Evolutionary conservation across 2,888 invertebrate species (phyloP).

Genomic region (Xestia sexstrigata): DNA sequence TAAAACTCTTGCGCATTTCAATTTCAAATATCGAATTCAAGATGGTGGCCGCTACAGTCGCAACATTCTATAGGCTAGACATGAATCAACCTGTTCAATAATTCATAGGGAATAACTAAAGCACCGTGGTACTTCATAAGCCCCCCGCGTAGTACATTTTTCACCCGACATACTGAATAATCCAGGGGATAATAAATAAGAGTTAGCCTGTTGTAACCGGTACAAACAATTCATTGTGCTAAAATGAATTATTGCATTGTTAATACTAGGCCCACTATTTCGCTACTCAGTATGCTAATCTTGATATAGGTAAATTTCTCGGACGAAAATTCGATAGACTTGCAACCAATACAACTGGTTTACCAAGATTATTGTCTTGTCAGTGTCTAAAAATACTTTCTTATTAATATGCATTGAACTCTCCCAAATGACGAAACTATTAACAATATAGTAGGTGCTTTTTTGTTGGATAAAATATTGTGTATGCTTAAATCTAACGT

Average conservation of each 20-base stretch:
- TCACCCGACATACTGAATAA: conserved; percentile 81
- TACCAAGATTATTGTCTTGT: conserved; percentile 30
- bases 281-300: conserved; percentile 62
- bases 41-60: conserved; percentile 72
- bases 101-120: conserved; percentile 86
- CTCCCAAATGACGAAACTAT: conserved; percentile 40
- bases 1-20: conserved; percentile 68
- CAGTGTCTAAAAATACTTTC: conserved; percentile 45
- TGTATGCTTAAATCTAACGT: conserved; percentile 5
- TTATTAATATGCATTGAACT: conserved; percentile 51
- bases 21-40: conserved; percentile 75
- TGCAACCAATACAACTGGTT: conserved; percentile 26
- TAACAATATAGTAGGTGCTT: conserved; percentile 18
- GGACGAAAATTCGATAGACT: conserved; percentile 42
- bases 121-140: conserved; percentile 77
- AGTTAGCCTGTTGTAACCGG: conserved; percentile 68
- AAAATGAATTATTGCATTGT: conserved; percentile 74
- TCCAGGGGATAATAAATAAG: conserved; percentile 77
- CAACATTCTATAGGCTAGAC: conserved; percentile 77
- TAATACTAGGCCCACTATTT: conserved; percentile 68
- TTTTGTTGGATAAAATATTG: conserved; percentile 11
- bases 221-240: conserved; percentile 78
- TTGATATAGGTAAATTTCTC: conserved; percentile 47
- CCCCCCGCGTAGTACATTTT: conserved; percentile 87
- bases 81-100: conserved; percentile 86